phyloP scores from a whole-genome alignment of 2,797 vertebrate species.

The Mycteria americana region DNA sequence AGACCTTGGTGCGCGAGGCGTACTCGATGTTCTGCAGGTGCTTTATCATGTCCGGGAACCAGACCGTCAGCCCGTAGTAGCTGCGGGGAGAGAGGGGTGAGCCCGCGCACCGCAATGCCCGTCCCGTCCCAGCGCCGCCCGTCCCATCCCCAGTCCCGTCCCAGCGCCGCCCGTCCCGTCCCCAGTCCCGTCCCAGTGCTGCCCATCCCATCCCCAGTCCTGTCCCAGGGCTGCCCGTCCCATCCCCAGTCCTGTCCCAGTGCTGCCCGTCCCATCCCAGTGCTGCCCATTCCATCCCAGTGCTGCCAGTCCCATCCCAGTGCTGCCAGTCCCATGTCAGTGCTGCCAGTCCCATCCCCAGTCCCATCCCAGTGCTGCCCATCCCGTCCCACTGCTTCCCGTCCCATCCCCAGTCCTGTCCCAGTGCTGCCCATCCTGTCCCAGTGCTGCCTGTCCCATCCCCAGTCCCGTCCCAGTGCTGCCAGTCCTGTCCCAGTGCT shows the following conservation, averaged over 20 bases:
- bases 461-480: not conserved
- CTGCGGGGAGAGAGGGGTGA: constrained; percentile 65
- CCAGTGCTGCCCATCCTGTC: not conserved
- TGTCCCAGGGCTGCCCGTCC: not conserved
- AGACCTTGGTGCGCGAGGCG: constrained; percentile 88
- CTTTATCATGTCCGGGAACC: constrained; percentile 99
- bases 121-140: too few relatives aligned
- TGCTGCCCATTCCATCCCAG: not conserved
- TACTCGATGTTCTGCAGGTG: constrained; percentile 94
- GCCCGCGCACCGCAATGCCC: fast-evolving
- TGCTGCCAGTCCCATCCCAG: not conserved
- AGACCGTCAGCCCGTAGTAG: constrained; percentile 96
- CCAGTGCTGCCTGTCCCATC: not conserved
- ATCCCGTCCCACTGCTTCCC: too few relatives aligned
- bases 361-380: not conserved
- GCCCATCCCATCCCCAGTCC: not conserved
- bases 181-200: not conserved
- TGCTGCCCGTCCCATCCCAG: too few relatives aligned
- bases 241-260: too few relatives aligned
- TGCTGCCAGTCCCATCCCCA: not conserved
- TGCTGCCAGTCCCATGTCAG: too few relatives aligned
- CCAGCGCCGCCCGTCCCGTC: too few relatives aligned
- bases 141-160: too few relatives aligned
- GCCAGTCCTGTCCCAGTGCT: too few relatives aligned
- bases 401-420: too few relatives aligned